Evolutionary conservation across 2,797 vertebrate genomes (phyloP).

Genomic region (Natrix natrix): DNA sequence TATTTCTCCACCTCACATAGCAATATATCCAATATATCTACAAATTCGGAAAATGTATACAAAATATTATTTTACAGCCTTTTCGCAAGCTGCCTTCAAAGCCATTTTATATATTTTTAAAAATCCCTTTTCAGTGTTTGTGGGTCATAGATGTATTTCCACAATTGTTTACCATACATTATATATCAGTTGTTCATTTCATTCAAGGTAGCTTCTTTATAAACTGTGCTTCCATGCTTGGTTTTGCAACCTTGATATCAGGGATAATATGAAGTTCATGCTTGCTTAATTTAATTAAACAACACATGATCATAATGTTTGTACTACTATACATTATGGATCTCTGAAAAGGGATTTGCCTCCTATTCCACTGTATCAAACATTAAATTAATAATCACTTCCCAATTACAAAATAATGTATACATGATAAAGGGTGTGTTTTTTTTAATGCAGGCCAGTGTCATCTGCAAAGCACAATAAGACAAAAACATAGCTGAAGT

Average conservation of each 20-base stretch:
- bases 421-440: not conserved
- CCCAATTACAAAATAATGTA: not conserved
- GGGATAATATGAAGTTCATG: not conserved
- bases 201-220: not conserved
- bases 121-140: not conserved
- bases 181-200: not conserved
- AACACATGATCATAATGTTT: not conserved
- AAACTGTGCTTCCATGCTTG: not conserved
- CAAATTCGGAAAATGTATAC: accelerated
- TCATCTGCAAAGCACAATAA: not conserved
- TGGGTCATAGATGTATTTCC: not conserved
- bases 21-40: not conserved
- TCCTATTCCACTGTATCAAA: not conserved
- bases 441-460: not conserved
- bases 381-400: not conserved
- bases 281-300: not conserved
- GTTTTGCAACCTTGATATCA: not conserved
- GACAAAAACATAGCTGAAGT: not conserved
- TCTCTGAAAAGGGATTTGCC: not conserved
- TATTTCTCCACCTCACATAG: not conserved
- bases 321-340: not conserved
- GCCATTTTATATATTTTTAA: not conserved
- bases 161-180: not conserved
- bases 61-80: not conserved
- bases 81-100: not conserved